Percentiles rank a stretch among this genome's conserved stretches.
Evolutionary conservation across 2,797 vertebrate genomes (phyloP).

Genomic region (Hypotaenidia okinawae): DNA sequence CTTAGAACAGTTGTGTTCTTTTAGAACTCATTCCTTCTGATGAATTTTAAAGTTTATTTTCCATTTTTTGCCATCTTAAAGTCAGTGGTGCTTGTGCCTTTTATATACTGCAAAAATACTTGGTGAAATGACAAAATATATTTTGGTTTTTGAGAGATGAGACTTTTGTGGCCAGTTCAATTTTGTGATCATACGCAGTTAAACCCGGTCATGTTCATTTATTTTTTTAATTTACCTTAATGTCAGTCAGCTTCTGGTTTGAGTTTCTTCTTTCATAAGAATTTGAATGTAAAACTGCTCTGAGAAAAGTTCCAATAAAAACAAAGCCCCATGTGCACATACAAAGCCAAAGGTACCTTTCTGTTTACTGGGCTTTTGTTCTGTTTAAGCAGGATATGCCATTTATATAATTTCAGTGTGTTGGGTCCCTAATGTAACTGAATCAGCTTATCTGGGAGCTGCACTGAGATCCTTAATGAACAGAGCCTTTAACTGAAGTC

Average conservation of each 20-base stretch:
- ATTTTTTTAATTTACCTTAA: background rate
- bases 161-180: background rate
- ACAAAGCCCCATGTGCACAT: background rate
- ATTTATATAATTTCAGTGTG: background rate
- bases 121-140: background rate
- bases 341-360: background rate
- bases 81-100: background rate
- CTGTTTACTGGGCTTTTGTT: background rate
- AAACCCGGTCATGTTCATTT: background rate
- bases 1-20: background rate
- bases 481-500: background rate
- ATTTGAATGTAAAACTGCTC: background rate
- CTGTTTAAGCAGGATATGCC: conserved; percentile 10
- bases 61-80: background rate
- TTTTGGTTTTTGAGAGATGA: background rate
- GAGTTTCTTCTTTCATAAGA: background rate
- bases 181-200: background rate
- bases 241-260: background rate
- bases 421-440: conserved; percentile 16
- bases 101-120: background rate
- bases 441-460: background rate
- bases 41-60: background rate
- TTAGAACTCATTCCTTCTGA: background rate
- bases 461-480: background rate
- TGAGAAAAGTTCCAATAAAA: background rate